A percentile compares a stretch with the other conserved stretches of the same genome.
Conservation (phyloP, 2,797 vertebrate species). For the Enteromius trimaculatus region DNA sequence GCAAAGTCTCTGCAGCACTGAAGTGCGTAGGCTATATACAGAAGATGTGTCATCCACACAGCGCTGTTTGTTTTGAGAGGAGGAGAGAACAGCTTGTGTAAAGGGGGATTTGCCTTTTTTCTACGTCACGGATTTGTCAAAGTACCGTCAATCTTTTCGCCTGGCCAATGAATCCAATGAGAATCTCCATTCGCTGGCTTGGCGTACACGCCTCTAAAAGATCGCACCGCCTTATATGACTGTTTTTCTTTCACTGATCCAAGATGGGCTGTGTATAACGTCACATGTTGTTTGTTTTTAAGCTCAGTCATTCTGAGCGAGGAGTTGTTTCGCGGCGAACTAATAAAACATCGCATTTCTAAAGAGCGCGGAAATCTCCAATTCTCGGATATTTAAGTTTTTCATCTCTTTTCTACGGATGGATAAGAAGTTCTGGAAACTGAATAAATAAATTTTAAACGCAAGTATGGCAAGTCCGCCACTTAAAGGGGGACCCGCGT, state of each 20-base stretch:
- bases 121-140: conserved; percentile 42
- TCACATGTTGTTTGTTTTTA: conserved; percentile 96
- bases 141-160: conserved; percentile 67
- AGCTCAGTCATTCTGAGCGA: conserved; percentile 84
- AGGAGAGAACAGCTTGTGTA: conserved; percentile 71
- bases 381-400: not conserved
- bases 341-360: conserved; percentile 64
- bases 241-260: conserved; percentile 79
- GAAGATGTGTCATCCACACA: conserved; percentile 53
- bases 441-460: conserved; percentile 51
- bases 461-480: conserved; percentile 90
- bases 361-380: conserved; percentile 57
- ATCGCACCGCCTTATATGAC: conserved; percentile 79
- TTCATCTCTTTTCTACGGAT: conserved; percentile 61
- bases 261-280: conserved; percentile 81
- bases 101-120: conserved; percentile 21
- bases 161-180: conserved; percentile 83
- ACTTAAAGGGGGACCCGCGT: conserved; percentile 73
- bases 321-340: conserved; percentile 87
- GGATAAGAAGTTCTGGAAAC: conserved; percentile 68
- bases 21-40: conserved; percentile 31
- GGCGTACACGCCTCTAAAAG: conserved; percentile 71
- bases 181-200: conserved; percentile 58
- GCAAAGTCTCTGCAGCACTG: conserved; percentile 17
- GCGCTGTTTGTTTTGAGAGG: conserved; percentile 75